These are phyloP conservation scores for Drosophila mayri DNA, from an alignment of 1,140 invertebrate genomes.

Conservation along the genomic window DNA sequence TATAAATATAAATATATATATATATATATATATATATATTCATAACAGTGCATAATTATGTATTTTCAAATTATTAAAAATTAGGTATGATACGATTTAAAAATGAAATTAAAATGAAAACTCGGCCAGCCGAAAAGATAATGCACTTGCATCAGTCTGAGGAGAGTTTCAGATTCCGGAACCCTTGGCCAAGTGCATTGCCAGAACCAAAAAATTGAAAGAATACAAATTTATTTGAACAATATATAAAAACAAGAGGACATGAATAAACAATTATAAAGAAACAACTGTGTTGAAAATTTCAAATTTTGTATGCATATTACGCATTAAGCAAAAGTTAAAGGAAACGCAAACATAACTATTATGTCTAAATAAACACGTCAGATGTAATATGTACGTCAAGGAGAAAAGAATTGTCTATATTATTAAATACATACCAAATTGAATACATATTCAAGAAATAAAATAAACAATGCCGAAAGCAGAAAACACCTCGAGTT, in stretches of 20 bases:
- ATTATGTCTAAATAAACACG: constrained; percentile 70
- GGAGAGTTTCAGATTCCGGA: constrained; percentile 5
- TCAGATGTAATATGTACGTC: constrained; percentile 41
- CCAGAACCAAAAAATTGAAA: constrained; percentile 41
- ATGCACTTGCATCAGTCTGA: constrained; percentile 14
- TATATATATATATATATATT: constrained; percentile 27
- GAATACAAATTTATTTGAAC: constrained; percentile 34
- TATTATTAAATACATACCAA: constrained; percentile 63
- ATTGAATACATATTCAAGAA: constrained; percentile 51
- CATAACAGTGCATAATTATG: constrained; percentile 42
- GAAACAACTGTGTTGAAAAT: constrained; percentile 77
- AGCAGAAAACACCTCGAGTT: constrained; percentile 33
- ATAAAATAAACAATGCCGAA: constrained; percentile 68
- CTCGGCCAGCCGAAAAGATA: constrained; percentile 27
- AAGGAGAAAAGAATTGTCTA: constrained; percentile 59
- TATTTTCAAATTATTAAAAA: constrained; percentile 63
- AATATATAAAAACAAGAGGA: constrained; percentile 7
- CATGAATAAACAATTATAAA: constrained; percentile 41
- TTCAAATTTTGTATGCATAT: constrained; percentile 68
- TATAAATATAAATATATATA: constrained; percentile 39
- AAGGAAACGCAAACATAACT: constrained; percentile 57
- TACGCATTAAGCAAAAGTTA: constrained; percentile 49
- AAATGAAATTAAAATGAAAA: constrained; percentile 18
- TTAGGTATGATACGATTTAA: constrained; percentile 33
- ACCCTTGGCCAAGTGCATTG: constrained; percentile 26